A percentile compares a stretch with the other conserved stretches of the same genome.
These are phyloP conservation scores for Tetrax tetrax DNA, from an alignment of 2,113 vertebrate genomes.

Conservation along the genomic window DNA sequence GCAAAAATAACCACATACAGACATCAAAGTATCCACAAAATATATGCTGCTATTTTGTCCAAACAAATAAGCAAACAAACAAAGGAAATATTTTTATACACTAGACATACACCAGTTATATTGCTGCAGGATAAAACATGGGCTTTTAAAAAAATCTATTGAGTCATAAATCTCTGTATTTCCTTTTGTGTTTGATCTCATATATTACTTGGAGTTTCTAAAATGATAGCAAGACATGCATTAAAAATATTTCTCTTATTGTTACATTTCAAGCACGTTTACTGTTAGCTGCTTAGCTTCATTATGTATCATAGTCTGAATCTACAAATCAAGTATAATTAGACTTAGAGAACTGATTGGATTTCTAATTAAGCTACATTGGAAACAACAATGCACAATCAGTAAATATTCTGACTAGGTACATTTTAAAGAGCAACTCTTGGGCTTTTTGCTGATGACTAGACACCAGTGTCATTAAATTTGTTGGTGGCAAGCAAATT, in stretches of 20 bases:
- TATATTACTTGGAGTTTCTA: constrained; percentile 72
- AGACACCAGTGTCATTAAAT: constrained; percentile 90
- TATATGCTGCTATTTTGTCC: constrained; percentile 29
- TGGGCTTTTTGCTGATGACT: constrained; percentile 89
- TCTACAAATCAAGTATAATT: constrained; percentile 91
- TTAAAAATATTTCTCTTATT: constrained; percentile 84
- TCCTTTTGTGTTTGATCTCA: constrained; percentile 62
- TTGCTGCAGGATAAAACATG: constrained; percentile 50
- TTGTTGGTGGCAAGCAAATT: constrained; percentile 93
- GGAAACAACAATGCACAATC: constrained; percentile 89
- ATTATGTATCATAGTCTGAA: constrained; percentile 88
- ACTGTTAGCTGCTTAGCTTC: constrained; percentile 82
- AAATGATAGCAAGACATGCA: constrained; percentile 74
- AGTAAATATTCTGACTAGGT: constrained; percentile 91
- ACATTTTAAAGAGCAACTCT: constrained; percentile 90
- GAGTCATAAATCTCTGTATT: constrained; percentile 66
- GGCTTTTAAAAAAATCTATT: constrained; percentile 50
- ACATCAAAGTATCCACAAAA: constrained; percentile 21
- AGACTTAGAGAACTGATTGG: constrained; percentile 88
- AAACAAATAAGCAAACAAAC: constrained; percentile 52
- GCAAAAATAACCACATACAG: background rate
- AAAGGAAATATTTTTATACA: constrained; percentile 47
- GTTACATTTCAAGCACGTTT: constrained; percentile 87
- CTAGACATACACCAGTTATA: constrained; percentile 16
- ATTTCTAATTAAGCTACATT: constrained; percentile 90